Evolutionary conservation across 2,113 vertebrate genomes (phyloP).

Genomic region (Microtus ochrogaster): DNA sequence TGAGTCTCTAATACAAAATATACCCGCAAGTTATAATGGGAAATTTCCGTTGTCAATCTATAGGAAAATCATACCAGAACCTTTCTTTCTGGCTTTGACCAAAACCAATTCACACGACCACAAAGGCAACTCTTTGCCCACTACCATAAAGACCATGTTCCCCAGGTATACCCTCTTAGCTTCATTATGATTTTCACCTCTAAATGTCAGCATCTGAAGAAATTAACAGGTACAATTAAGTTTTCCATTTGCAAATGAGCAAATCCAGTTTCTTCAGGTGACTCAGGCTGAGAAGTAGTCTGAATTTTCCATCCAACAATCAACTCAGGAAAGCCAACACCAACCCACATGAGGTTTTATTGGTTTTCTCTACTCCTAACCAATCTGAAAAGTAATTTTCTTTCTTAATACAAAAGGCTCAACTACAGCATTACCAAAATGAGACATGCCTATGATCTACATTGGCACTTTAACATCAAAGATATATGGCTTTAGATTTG

Average conservation of each 20-base stretch:
- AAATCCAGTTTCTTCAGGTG: slow-evolving; percentile 78
- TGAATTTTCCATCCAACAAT: slow-evolving; percentile 75
- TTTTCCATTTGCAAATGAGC: slow-evolving; percentile 74
- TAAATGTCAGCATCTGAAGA: slow-evolving; percentile 79
- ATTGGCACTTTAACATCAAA: slow-evolving; percentile 57
- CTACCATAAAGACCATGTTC: slow-evolving; percentile 41
- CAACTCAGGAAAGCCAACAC: slow-evolving; percentile 65
- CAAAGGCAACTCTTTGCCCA: background rate
- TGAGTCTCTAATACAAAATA: slow-evolving; percentile 36
- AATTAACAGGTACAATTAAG: slow-evolving; percentile 67
- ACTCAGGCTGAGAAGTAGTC: slow-evolving; percentile 75
- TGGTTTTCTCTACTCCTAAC: slow-evolving; percentile 57
- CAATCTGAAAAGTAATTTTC: slow-evolving; percentile 47
- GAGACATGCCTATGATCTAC: background rate
- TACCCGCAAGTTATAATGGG: slow-evolving; percentile 21
- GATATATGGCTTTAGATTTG: slow-evolving; percentile 39
- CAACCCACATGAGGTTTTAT: slow-evolving; percentile 70
- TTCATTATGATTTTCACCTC: slow-evolving; percentile 70
- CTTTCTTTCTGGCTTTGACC: slow-evolving; percentile 52
- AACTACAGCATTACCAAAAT: slow-evolving; percentile 45
- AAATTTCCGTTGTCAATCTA: slow-evolving; percentile 58
- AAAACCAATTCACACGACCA: slow-evolving; percentile 59
- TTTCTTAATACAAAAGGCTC: slow-evolving; percentile 56
- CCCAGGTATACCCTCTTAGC: slow-evolving; percentile 7
- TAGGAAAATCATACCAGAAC: slow-evolving; percentile 37